Conservation (phyloP, 2,888 invertebrate species). For the Pandemis corylana region DNA sequence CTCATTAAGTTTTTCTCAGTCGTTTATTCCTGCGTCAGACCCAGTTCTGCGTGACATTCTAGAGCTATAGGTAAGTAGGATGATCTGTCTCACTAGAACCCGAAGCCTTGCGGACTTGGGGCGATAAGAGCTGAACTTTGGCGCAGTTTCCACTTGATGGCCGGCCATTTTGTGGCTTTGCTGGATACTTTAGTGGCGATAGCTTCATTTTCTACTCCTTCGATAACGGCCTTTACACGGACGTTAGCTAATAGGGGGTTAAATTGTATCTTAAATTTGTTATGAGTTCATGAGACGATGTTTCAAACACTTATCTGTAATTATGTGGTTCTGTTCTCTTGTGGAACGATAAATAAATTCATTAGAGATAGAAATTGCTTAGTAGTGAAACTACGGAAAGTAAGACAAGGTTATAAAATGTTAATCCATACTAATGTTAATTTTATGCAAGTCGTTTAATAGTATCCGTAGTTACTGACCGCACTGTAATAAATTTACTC, state of each 20-base stretch:
- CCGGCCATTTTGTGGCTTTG: constrained; percentile 46
- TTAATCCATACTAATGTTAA: too few relatives aligned
- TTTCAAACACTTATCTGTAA: neutral
- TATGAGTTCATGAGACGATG: neutral
- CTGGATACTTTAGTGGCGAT: constrained; percentile 40
- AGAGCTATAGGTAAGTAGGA: constrained; percentile 25
- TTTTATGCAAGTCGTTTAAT: too few relatives aligned
- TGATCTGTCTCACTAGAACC: constrained; percentile 33
- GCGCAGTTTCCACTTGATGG: constrained; percentile 19
- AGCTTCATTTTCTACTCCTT: constrained; percentile 31
- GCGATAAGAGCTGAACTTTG: constrained; percentile 46
- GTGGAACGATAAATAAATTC: neutral
- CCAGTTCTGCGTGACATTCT: constrained; percentile 12
- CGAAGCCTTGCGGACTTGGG: constrained; percentile 19
- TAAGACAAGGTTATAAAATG: neutral
- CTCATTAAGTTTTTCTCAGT: constrained; percentile 51
- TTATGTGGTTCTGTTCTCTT: neutral
- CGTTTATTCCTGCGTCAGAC: constrained; percentile 37
- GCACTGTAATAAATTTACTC: neutral
- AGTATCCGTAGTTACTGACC: neutral
- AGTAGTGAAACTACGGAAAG: neutral
- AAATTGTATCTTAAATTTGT: constrained; percentile 17
- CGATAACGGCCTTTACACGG: constrained; percentile 31
- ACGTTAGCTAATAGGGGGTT: constrained; percentile 10
- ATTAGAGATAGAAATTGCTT: neutral